These are phyloP conservation scores for Dolichopus griseipennis DNA, from an alignment of 2,888 invertebrate species.

Conservation along the genomic window DNA sequence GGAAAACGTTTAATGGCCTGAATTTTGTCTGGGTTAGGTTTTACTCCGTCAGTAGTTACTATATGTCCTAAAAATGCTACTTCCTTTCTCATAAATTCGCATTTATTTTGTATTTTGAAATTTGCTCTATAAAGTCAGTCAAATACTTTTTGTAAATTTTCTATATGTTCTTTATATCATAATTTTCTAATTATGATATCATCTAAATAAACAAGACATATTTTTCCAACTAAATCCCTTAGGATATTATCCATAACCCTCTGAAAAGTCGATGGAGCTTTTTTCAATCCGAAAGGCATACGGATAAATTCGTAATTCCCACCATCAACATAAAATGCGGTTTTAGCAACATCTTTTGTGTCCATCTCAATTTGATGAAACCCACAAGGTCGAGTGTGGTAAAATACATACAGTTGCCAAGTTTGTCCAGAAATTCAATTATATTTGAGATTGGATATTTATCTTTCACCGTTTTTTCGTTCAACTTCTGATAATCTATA, in stretches of 20 bases:
- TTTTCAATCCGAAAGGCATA: conserved; percentile 16
- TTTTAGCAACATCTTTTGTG: background rate
- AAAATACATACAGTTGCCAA: conserved; percentile 23
- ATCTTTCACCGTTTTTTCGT: conserved; percentile 16
- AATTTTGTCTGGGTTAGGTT: too few species aligned
- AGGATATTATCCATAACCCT: too few species aligned
- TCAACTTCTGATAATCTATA: too few species aligned
- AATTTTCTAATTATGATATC: conserved; percentile 25
- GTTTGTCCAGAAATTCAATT: conserved; percentile 22
- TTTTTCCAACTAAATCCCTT: too few species aligned
- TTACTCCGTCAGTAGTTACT: too few species aligned
- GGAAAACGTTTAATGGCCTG: conserved; percentile 20
- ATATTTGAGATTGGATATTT: background rate
- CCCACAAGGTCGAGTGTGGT: background rate
- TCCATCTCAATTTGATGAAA: background rate
- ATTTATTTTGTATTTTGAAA: conserved; percentile 16
- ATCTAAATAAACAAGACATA: too few species aligned
- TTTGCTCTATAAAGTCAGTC: conserved; percentile 21
- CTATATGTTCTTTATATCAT: conserved; percentile 27
- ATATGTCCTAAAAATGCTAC: too few species aligned
- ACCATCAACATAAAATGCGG: conserved; percentile 5
- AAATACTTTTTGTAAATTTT: conserved; percentile 24
- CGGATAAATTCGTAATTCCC: conserved; percentile 13
- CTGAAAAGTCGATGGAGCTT: conserved; percentile 26
- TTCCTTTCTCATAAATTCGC: too few species aligned